Base-by-base conservation (phyloP, 1,140 invertebrate species). In the Globodera rostochiensis region DNA sequence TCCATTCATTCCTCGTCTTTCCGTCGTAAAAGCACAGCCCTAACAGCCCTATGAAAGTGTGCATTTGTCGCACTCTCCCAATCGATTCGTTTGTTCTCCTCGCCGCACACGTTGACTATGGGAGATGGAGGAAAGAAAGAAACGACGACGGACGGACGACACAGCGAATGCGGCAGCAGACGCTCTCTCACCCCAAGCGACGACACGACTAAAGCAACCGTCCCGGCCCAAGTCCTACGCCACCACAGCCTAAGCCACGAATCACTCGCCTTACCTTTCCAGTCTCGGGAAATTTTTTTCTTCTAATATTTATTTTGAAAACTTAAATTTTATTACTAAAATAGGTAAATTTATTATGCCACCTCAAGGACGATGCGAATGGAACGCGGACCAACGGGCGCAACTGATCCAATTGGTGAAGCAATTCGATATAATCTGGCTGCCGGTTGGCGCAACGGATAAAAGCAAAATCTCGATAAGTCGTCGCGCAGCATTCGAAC, bases 351-450 rank as follows among this genome's bases (percentile, higher is more conserved):
- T 49, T 50, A 74, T n/a, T 8, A 74, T 45, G 4, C 73, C 4
- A 13, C 50, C 50, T 9, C 46, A 13, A 45, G 66, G 46, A 57
- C 36, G 66, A 19, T 64, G 57, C 25, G 53, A 57, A 46, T 75
- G 74, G 74, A 49, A 57, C 6, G 66, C 7, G 66, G 46, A 75
- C 45, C 74, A 75, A 47, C 74, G 74, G 57, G 57, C 74, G 46
- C 57, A 47, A 75, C 74, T 75, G 57, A 75, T 75, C 36, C 19
- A 57, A 57, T 15, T 66, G 36, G 74, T 75, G 36, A 75, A 57
- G 19, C 25, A 75, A 8, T 66, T 64, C 66, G 74, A 75, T 19
- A 49, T n/a, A 5, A 64, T 75, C 15, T 75, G 74, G 74, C 36
- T 45, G 47, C 66, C 57, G 7, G 47, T 75, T 7, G 36, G 45